phyloP scores from a whole-genome alignment of 64 coral and sea anemone species.

The Stichodactyla helianthus region DNA sequence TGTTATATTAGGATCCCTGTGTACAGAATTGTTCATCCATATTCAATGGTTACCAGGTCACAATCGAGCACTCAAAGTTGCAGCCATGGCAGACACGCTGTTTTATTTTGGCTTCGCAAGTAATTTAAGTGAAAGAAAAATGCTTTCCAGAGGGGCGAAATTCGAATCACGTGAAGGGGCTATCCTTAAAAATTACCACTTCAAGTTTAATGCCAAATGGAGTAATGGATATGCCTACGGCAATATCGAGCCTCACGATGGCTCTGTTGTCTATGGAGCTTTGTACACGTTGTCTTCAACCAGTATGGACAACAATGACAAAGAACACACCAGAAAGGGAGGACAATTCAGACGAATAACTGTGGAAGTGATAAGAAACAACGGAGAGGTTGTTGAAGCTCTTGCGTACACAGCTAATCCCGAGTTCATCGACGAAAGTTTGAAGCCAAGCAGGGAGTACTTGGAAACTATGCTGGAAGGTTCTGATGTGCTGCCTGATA shows the following conservation, averaged over 20 bases:
- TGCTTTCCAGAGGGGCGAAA: slow-evolving; percentile 28
- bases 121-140: slow-evolving; percentile 48
- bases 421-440: slow-evolving; percentile 20
- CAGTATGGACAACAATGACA: background rate
- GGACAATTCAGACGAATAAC: slow-evolving; percentile 31
- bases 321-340: background rate
- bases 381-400: slow-evolving; percentile 42
- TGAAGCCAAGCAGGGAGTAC: background rate
- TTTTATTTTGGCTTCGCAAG: slow-evolving; percentile 54
- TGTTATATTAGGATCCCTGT: no score
- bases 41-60: background rate
- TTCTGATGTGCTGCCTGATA: background rate
- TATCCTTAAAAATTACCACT: slow-evolving; percentile 7
- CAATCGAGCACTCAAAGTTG: background rate
- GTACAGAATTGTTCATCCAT: background rate
- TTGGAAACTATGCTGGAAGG: background rate
- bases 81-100: background rate
- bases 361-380: slow-evolving; percentile 31
- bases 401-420: slow-evolving; percentile 33
- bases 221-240: slow-evolving; percentile 33
- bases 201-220: slow-evolving; percentile 31
- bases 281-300: slow-evolving; percentile 18
- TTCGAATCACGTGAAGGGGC: slow-evolving; percentile 39
- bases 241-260: slow-evolving; percentile 34
- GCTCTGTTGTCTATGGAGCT: slow-evolving; percentile 45